These are phyloP conservation scores for Axinella damicornis DNA, from an alignment of 37 sponge, comb jelly and placozoan genomes.

Conservation along the genomic window DNA sequence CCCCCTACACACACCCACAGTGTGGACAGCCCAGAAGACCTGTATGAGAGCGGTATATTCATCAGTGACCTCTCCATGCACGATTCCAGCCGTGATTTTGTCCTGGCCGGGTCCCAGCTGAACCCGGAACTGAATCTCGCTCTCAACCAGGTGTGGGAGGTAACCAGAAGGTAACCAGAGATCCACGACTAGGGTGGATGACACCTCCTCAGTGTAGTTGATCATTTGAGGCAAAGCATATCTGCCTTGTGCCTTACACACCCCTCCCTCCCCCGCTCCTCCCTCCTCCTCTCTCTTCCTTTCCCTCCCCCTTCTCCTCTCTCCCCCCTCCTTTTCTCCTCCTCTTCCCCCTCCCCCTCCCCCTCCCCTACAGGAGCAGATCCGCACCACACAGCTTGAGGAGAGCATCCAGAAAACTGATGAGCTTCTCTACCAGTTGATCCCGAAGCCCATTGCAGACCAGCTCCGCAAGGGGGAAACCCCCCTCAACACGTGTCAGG, in stretches of 20 bases:
- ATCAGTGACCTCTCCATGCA: slow-evolving; percentile 81
- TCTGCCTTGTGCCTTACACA: too few relatives aligned
- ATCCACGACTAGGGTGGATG: too few relatives aligned
- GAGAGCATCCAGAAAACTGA: slow-evolving; percentile 74
- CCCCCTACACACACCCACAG: slow-evolving; percentile 2
- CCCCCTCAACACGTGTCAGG: slow-evolving; percentile 66
- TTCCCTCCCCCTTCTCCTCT: not conserved
- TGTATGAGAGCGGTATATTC: slow-evolving; percentile 61
- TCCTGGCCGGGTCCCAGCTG: slow-evolving; percentile 68
- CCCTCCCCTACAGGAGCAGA: slow-evolving; percentile 47
- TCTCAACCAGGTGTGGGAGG: slow-evolving; percentile 42
- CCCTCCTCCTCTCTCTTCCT: not conserved
- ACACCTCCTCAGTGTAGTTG: too few relatives aligned
- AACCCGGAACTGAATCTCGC: slow-evolving; percentile 69
- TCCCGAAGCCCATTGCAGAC: slow-evolving; percentile 77
- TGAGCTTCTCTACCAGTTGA: slow-evolving; percentile 80
- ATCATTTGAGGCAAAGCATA: too few relatives aligned
- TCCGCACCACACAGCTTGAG: slow-evolving; percentile 59
- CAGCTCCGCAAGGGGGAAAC: slow-evolving; percentile 69
- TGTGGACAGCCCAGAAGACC: slow-evolving; percentile 71
- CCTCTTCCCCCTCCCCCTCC: not conserved
- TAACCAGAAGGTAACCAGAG: not conserved
- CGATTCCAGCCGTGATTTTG: slow-evolving; percentile 72
- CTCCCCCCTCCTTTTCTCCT: not conserved
- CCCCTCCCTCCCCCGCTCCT: not conserved